phyloP scores from a whole-genome alignment of 2,888 invertebrate genomes.

The Aplocera efformata region DNA sequence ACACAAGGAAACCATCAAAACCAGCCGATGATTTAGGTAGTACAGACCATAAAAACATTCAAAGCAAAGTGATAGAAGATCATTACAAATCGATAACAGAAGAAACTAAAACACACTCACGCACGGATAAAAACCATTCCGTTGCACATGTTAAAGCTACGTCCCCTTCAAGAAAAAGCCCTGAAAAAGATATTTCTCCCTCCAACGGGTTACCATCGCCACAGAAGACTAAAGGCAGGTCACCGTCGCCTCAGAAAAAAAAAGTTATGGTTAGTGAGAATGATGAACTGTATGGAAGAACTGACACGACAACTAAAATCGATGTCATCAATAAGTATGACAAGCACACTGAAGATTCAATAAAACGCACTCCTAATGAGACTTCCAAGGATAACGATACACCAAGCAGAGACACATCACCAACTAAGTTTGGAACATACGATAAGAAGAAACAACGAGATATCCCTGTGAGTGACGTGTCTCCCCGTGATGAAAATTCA shows the following conservation, averaged over 20 bases:
- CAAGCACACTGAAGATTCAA: conserved; percentile 23
- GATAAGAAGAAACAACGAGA: conserved; percentile 35
- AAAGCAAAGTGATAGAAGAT: conserved; percentile 45
- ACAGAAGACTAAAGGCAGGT: conserved; percentile 36
- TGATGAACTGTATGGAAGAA: conserved; percentile 19
- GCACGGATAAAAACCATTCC: conserved; percentile 30
- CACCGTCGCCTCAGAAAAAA: conserved; percentile 49
- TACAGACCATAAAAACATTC: conserved; percentile 34
- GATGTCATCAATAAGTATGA: conserved; percentile 12
- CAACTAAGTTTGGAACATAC: conserved; percentile 37
- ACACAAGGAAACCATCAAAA: conserved; percentile 26
- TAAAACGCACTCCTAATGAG: conserved; percentile 7
- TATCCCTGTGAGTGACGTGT: not conserved
- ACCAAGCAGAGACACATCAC: conserved; percentile 22
- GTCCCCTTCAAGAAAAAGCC: conserved; percentile 36
- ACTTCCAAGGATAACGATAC: conserved; percentile 15
- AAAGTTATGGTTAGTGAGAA: conserved; percentile 37
- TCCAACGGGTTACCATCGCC: conserved; percentile 19
- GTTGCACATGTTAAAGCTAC: conserved; percentile 26
- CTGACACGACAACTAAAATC: conserved; percentile 27
- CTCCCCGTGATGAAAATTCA: conserved; percentile 31
- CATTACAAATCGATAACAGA: conserved; percentile 65
- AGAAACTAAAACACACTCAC: conserved; percentile 63
- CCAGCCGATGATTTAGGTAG: conserved; percentile 34
- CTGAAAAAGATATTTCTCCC: conserved; percentile 34